These are phyloP conservation scores for Brachycybe producta DNA, from an alignment of 2,888 invertebrate species.

Conservation along the genomic window DNA sequence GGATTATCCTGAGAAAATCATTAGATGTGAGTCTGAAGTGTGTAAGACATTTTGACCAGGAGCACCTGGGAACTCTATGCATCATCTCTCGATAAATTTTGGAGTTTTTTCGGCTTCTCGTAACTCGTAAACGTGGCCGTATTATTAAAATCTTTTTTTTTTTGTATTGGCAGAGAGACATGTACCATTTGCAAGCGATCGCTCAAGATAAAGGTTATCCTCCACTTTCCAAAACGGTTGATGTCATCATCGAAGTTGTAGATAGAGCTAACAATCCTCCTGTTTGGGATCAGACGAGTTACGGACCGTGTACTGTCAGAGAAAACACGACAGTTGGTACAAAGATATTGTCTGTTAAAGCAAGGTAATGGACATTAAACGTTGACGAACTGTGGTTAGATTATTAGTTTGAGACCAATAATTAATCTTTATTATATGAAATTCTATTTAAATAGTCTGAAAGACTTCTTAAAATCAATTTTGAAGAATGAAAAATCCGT, in stretches of 20 bases:
- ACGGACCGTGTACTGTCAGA: constrained; percentile 93
- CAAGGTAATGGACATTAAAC: constrained; percentile 80
- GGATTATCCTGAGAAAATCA: constrained; percentile 89
- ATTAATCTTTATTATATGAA: neutral
- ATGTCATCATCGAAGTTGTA: constrained; percentile 97
- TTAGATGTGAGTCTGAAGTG: constrained; percentile 72
- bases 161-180: constrained; percentile 61
- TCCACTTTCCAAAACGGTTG: constrained; percentile 88
- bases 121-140: neutral
- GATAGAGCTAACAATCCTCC: constrained; percentile 96
- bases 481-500: neutral
- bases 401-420: neutral
- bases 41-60: neutral
- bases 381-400: neutral
- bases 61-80: neutral
- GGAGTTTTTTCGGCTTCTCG: neutral
- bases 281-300: constrained; percentile 91
- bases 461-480: neutral
- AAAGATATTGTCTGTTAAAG: constrained; percentile 95
- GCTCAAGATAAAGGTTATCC: constrained; percentile 96
- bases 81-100: too few species aligned
- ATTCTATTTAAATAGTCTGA: neutral
- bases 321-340: constrained; percentile 96
- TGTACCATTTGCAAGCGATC: constrained; percentile 95
- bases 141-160: constrained; percentile 6